Evolutionary conservation across 2,113 vertebrate genomes (phyloP).

Genomic region (Maccullochella peelii): DNA sequence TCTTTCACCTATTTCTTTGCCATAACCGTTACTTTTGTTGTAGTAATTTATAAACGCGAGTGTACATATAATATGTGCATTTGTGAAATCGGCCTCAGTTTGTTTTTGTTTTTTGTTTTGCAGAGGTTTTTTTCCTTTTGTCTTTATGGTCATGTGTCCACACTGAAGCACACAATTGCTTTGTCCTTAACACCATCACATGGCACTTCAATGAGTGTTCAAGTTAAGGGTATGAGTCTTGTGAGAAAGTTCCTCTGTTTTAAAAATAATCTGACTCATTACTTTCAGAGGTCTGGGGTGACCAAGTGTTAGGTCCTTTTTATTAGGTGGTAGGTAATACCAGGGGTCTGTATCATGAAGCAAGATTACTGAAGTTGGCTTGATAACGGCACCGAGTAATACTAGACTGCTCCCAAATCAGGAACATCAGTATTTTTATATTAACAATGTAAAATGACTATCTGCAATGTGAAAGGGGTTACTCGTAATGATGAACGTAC

Average conservation of each 20-base stretch:
- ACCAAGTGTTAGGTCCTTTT: not conserved
- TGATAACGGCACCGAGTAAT: constrained; percentile 20
- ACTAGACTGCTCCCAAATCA: not conserved
- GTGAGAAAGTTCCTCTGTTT: constrained; percentile 16
- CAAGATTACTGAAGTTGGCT: constrained; percentile 13
- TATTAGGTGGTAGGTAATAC: not conserved
- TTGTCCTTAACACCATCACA: constrained; percentile 37
- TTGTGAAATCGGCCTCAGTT: constrained; percentile 22
- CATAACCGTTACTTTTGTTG: constrained; percentile 48
- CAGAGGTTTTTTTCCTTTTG: constrained; percentile 26
- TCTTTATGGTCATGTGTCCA: constrained; percentile 53
- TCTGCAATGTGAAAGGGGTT: not conserved
- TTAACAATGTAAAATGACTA: not conserved
- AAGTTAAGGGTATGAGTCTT: constrained; percentile 11
- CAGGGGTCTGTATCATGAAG: constrained; percentile 18
- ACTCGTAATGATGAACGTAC: not conserved
- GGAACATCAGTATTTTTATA: constrained; percentile 14
- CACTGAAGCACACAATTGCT: constrained; percentile 66
- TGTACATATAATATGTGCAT: constrained; percentile 17
- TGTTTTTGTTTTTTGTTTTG: not conserved
- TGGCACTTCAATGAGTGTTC: constrained; percentile 17
- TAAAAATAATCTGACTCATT: not conserved
- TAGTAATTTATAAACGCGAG: constrained; percentile 47
- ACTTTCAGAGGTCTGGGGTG: constrained; percentile 11
- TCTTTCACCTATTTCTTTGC: constrained; percentile 41